These are phyloP conservation scores for Brenthis hecate DNA, from an alignment of 2,888 invertebrate genomes.

Conservation along the genomic window DNA sequence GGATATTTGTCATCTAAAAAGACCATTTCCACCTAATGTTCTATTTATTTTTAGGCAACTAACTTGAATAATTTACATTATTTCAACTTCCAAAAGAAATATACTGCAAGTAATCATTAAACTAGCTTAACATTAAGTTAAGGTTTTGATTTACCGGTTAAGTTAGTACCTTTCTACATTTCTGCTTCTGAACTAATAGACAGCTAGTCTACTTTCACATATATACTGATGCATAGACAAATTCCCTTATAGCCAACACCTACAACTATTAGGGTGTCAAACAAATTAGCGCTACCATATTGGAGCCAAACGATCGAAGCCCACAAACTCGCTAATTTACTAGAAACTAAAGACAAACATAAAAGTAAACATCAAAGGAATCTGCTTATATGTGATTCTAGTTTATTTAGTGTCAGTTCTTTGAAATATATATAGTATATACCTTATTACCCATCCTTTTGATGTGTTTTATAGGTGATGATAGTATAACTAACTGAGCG, in stretches of 20 bases:
- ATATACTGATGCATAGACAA: slow-evolving; percentile 1
- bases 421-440: slow-evolving; percentile 50
- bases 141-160: background rate
- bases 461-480: slow-evolving; percentile 61
- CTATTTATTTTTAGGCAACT: slow-evolving; percentile 6
- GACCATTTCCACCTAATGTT: slow-evolving; percentile 12
- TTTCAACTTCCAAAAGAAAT: background rate
- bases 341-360: slow-evolving; percentile 40
- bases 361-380: slow-evolving; percentile 66
- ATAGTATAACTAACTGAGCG: slow-evolving; percentile 29
- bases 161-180: background rate
- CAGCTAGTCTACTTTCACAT: slow-evolving; percentile 14
- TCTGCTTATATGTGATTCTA: slow-evolving; percentile 55
- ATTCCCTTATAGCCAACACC: background rate
- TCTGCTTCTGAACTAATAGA: slow-evolving; percentile 10
- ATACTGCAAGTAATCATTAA: no score
- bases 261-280: slow-evolving; percentile 12
- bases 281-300: slow-evolving; percentile 14
- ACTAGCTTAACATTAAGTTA: no score
- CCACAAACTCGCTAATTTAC: slow-evolving; percentile 31
- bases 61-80: background rate
- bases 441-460: slow-evolving; percentile 50
- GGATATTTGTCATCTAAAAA: slow-evolving; percentile 26
- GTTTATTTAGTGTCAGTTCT: slow-evolving; percentile 69
- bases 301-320: slow-evolving; percentile 8